phyloP scores from a whole-genome alignment of 2,888 invertebrate genomes.

The Drosophila engyochracea region DNA sequence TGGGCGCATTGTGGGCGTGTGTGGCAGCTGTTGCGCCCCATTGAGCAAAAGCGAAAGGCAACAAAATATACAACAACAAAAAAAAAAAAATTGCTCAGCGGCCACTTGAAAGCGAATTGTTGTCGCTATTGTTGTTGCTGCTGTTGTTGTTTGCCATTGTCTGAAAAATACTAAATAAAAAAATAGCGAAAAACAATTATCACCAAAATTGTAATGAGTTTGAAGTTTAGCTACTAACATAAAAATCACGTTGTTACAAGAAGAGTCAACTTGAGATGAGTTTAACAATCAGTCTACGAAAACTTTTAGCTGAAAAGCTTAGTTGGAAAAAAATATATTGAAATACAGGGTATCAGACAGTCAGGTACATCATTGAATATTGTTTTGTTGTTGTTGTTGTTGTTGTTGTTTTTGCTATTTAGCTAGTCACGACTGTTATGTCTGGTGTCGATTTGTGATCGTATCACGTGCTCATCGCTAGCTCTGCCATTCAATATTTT shows the following conservation, averaged over 20 bases:
- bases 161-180: slow-evolving; percentile 5
- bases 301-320: background rate
- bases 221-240: background rate
- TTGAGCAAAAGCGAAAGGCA: slow-evolving; percentile 75
- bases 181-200: slow-evolving; percentile 43
- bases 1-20: slow-evolving; percentile 45
- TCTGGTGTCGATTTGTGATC: background rate
- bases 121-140: slow-evolving; percentile 42
- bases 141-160: slow-evolving; percentile 32
- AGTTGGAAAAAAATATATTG: background rate
- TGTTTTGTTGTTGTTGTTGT: fast-evolving
- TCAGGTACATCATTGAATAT: background rate
- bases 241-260: background rate
- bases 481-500: slow-evolving; percentile 1
- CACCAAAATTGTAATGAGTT: slow-evolving; percentile 49
- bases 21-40: slow-evolving; percentile 75
- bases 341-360: background rate
- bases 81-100: slow-evolving; percentile 34
- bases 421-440: slow-evolving; percentile 8
- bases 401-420: background rate
- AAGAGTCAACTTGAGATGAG: no score
- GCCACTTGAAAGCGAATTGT: slow-evolving; percentile 65
- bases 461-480: slow-evolving; percentile 39
- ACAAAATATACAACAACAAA: slow-evolving; percentile 1
- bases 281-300: background rate